Base-by-base conservation (phyloP, 2,797 vertebrate genomes). In the Enteromius fasciolatus region DNA sequence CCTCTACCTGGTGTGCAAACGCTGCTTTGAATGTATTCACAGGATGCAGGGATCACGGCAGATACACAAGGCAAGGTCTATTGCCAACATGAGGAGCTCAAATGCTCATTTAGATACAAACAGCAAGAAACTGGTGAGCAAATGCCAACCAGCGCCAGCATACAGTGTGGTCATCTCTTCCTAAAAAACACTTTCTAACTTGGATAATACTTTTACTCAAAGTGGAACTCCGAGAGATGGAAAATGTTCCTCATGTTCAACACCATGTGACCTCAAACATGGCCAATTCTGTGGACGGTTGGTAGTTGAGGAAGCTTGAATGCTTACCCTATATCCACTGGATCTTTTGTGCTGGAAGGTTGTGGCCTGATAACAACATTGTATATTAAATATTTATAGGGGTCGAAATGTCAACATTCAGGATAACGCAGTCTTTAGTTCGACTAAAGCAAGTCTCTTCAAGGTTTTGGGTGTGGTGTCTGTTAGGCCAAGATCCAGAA, bases 1-100 rank as follows among this genome's bases (percentile, higher is more conserved):
- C 28, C 0, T 92, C 61, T 98, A 98, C 90, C 89, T 98, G 82
- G 54, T 97, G 0, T 90, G 92, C 20, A 98, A 98, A 86, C 94
- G 95, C 66, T 96, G 94, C 84, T 80, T n/a, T 0, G 95, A 97
- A 87, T 89, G 85, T 10, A 0, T 91, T 17, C 20, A 2, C 0
- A 3, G 3, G 0, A 0, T 70, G 8, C 88, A 85, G 3, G 59
- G 82, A n/a, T 82, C 91, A 15, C 89, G 10, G 64, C 89, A 86
- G 9, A 54, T 68, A 20, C 50, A 46, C 44, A 82, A 74, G 76
- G 78, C 87, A 5, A 88, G 87, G 68, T 87, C 86, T 0, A 39
- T 95, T 64, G 88, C 89, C 68, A 89, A 78, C 0, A 83, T 91
- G 11, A 91, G 87, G 52, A 84, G 76, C 70, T 72, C 81, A 36